Conservation (phyloP, 2,113 vertebrate species). For the Antechinus stuartii region DNA sequence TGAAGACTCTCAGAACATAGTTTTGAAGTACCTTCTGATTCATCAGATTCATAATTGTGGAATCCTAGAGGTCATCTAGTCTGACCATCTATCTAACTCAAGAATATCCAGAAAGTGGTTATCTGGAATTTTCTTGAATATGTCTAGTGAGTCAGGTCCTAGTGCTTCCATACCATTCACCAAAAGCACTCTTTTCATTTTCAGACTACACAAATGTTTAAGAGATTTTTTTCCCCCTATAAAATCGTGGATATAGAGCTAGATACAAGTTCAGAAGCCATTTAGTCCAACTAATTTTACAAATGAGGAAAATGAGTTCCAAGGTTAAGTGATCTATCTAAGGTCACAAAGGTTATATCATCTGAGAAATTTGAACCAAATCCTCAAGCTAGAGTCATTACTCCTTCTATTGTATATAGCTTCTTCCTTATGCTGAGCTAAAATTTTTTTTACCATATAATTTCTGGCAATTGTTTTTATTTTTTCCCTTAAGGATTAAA, state of each 20-base stretch:
- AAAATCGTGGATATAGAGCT: background rate
- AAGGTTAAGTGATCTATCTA: background rate
- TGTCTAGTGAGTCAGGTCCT: background rate
- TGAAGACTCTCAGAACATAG: background rate
- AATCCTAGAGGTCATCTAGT: background rate
- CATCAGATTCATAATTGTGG: background rate
- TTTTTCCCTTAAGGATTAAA: background rate
- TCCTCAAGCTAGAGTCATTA: background rate
- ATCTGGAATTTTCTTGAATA: background rate
- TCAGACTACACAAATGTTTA: background rate
- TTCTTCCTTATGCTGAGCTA: background rate
- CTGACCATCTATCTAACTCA: background rate
- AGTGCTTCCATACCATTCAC: background rate
- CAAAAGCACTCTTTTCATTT: background rate
- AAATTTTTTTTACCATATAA: background rate
- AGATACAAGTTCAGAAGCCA: background rate
- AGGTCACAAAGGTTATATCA: background rate
- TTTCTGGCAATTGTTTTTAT: background rate
- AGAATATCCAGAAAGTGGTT: background rate
- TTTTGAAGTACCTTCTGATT: background rate
- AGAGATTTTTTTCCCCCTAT: background rate
- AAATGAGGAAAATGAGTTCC: background rate
- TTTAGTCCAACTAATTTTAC: background rate
- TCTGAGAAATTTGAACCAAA: background rate
- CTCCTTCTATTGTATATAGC: background rate